Percentiles rank a stretch among this genome's conserved stretches.
phyloP scores from a whole-genome alignment of 2,113 vertebrate species.

The Diadophis punctatus region DNA sequence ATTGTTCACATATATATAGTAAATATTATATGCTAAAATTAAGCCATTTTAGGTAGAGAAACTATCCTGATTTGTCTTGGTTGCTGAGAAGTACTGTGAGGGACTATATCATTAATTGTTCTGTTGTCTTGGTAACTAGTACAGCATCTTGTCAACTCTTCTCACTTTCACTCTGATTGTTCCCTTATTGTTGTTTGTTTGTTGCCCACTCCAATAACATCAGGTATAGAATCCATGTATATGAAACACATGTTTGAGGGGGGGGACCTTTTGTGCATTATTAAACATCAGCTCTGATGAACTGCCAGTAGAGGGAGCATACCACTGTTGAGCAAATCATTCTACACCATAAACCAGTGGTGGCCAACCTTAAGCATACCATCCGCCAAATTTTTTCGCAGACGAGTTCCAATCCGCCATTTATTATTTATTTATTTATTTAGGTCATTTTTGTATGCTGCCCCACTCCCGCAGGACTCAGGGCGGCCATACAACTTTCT shows the following conservation, averaged over 20 bases:
- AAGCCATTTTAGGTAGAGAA: background rate
- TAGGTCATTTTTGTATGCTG: too few relatives aligned
- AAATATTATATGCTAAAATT: background rate
- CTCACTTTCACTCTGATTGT: rapidly evolving
- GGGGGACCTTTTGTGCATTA: background rate
- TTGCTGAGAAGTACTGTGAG: background rate
- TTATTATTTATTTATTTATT: too few relatives aligned
- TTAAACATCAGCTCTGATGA: background rate
- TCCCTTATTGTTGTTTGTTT: background rate
- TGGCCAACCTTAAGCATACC: too few relatives aligned
- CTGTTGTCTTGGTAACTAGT: background rate
- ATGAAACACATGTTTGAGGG: background rate
- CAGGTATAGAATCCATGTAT: background rate
- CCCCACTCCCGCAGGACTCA: too few relatives aligned
- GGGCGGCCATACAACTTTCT: too few relatives aligned
- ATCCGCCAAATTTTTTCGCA: too few relatives aligned
- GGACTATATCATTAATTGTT: rapidly evolving
- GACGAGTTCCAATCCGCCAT: too few relatives aligned
- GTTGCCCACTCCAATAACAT: background rate
- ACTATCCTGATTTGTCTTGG: background rate
- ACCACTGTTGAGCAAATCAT: background rate
- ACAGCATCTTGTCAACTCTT: background rate
- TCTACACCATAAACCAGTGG: background rate
- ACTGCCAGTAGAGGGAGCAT: background rate
- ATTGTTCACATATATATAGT: background rate